Evolutionary conservation across 1,140 invertebrate species (phyloP), one percentile per base, ranked within the genome.

Genomic region (Orchestia grillus): DNA sequence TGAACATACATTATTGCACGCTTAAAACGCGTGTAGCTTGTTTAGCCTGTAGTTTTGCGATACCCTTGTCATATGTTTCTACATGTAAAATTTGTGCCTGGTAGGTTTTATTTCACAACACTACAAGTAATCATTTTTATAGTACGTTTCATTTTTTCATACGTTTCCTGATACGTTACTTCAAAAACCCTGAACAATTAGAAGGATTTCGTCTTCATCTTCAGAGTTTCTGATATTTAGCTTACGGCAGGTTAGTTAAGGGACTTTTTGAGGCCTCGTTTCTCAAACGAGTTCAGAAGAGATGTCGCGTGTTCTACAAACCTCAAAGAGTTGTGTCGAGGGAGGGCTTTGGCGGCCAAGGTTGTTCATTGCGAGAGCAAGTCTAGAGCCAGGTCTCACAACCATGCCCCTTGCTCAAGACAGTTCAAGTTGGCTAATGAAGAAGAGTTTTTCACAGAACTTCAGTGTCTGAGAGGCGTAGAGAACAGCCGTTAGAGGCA

Each of bases 381-480:
- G 92, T 94, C 44, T 47, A 8, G 11, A 77, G 62, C 19, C 92
- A 94, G 44, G 92, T 40, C 92, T 94, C 92, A 94, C 43, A 94
- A 94, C 44, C 44, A 44, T 44, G 43, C 43, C 40, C 36, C 62
- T 94, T 47, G 92, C 92, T 94, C 92, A 94, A 94, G 92, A 45
- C 92, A 94, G 92, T 94, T 94, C 44, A 94, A 94, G 92, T 94
- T 94, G 44, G 92, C 41, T 94, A 94, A 94, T 94, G 92, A 94
- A 94, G 92, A 47, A 94, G 44, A 94, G 43, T 94, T 94, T 47
- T 94, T 94, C 44, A 19, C 44, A 45, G 92, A 94, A 94, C 92
- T 94, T 94, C 92, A 90, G 36, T 8, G 88, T 90, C 88, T 36
- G 88, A 44, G 62, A 77, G 36, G 62, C 62, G 15, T 77, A 77